phyloP scores from a whole-genome alignment of 2,113 vertebrate genomes.

The western clawed frog (Xenopus tropicalis) region DNA sequence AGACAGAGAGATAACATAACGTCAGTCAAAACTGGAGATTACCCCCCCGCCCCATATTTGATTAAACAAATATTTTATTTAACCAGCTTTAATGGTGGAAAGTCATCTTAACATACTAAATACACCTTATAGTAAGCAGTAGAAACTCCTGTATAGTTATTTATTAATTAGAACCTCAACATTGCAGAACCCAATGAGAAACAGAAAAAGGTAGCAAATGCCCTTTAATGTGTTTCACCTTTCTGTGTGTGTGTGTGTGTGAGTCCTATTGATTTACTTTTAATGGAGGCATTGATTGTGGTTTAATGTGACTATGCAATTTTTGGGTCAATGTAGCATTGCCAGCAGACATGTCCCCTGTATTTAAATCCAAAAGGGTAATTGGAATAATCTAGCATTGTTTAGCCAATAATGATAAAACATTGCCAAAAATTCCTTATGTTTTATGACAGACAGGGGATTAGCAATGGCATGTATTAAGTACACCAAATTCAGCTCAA shows the following conservation, averaged over 20 bases:
- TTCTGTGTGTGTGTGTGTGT: conserved; percentile 43
- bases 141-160: too few species aligned
- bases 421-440: too few species aligned
- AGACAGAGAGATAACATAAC: conserved; percentile 19
- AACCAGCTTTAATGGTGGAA: too few species aligned
- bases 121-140: too few species aligned
- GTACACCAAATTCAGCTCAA: too few species aligned
- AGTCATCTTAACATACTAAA: too few species aligned
- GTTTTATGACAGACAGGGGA: too few species aligned
- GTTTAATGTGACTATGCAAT: conserved; percentile 74
- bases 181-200: conserved; percentile 66
- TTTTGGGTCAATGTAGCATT: conserved; percentile 60
- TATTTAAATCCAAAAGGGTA: conserved; percentile 13
- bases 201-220: conserved; percentile 52
- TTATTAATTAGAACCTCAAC: conserved; percentile 51
- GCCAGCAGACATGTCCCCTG: conserved; percentile 62
- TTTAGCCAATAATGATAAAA: too few species aligned
- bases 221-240: conserved; percentile 61
- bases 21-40: conserved; percentile 5
- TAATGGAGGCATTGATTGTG: conserved; percentile 75
- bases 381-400: too few species aligned
- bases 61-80: too few species aligned
- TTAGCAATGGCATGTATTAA: too few species aligned
- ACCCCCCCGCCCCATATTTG: not conserved
- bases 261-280: conserved; percentile 76